Percentiles rank a stretch among this genome's conserved stretches.
Conservation (phyloP, 2,888 invertebrate species). For the Cybosia mesomella region DNA sequence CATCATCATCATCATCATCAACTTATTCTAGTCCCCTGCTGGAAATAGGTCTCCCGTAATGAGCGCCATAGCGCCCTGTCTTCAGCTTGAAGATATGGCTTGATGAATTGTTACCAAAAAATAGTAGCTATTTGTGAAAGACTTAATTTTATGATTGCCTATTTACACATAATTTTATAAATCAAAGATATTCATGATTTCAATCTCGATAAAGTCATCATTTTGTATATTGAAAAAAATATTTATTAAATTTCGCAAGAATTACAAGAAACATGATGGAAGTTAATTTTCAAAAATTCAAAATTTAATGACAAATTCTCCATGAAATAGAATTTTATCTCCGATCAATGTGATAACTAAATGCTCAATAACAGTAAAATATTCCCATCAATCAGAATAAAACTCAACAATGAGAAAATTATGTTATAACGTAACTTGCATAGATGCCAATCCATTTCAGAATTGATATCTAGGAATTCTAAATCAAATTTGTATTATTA, state of each 20-base stretch:
- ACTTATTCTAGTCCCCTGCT: too few relatives aligned
- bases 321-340: neutral
- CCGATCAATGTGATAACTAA: neutral
- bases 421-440: neutral
- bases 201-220: neutral
- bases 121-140: neutral
- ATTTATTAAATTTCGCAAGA: neutral
- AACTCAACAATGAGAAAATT: neutral
- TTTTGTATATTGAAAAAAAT: neutral
- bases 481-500: conserved; percentile 18
- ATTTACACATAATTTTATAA: conserved; percentile 10
- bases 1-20: too few relatives aligned
- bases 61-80: too few relatives aligned
- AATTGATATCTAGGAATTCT: conserved; percentile 9
- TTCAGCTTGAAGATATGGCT: too few relatives aligned
- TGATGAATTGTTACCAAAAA: conserved; percentile 1
- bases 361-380: neutral
- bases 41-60: too few relatives aligned
- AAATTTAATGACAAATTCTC: neutral
- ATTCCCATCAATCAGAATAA: too few relatives aligned
- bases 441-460: neutral
- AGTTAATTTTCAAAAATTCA: neutral
- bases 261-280: conserved; percentile 11
- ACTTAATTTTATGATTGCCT: neutral
- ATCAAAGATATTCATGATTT: conserved; percentile 3